Percentiles rank a stretch among this genome's conserved stretches.
Evolutionary conservation across 2,888 invertebrate species (phyloP).

Genomic region (Drosophila suboccidentalis): DNA sequence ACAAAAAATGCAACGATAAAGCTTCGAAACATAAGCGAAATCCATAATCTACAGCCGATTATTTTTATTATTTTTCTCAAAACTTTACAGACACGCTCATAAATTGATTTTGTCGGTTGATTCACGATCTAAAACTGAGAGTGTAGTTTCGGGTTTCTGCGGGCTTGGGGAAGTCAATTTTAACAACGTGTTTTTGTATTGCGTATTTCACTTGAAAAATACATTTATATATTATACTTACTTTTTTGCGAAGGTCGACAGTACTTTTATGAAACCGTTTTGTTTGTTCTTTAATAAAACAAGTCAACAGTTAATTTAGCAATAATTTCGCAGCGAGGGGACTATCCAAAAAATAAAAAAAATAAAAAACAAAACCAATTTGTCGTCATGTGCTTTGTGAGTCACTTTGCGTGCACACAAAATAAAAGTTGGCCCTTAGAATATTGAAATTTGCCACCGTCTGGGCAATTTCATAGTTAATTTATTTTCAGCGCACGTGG

Average conservation of each 20-base stretch:
- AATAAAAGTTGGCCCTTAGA: constrained; percentile 26
- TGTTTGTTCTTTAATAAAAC: constrained; percentile 60
- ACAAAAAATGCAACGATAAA: constrained; percentile 36
- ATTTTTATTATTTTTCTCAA: constrained; percentile 26
- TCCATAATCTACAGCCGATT: constrained; percentile 25
- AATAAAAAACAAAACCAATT: not conserved
- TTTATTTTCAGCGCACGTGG: constrained; percentile 22
- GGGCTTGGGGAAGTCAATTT: constrained; percentile 61
- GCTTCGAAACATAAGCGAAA: constrained; percentile 11
- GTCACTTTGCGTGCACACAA: constrained; percentile 23
- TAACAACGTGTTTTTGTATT: constrained; percentile 45
- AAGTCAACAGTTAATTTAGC: constrained; percentile 53
- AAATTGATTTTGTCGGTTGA: constrained; percentile 65
- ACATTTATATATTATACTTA: constrained; percentile 10
- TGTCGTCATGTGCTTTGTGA: constrained; percentile 25
- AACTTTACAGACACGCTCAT: constrained; percentile 54
- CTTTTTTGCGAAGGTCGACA: constrained; percentile 62
- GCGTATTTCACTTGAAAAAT: constrained; percentile 60
- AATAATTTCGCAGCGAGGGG: constrained; percentile 14
- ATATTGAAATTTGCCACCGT: constrained; percentile 23
- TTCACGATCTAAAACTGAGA: constrained; percentile 41
- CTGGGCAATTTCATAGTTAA: constrained; percentile 28
- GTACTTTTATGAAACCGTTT: constrained; percentile 41
- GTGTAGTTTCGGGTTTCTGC: constrained; percentile 19
- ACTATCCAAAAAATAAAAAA: constrained; percentile 33